These are phyloP conservation scores for Chymomyza fuscimana DNA, from an alignment of 2,888 invertebrate species.

Conservation along the genomic window DNA sequence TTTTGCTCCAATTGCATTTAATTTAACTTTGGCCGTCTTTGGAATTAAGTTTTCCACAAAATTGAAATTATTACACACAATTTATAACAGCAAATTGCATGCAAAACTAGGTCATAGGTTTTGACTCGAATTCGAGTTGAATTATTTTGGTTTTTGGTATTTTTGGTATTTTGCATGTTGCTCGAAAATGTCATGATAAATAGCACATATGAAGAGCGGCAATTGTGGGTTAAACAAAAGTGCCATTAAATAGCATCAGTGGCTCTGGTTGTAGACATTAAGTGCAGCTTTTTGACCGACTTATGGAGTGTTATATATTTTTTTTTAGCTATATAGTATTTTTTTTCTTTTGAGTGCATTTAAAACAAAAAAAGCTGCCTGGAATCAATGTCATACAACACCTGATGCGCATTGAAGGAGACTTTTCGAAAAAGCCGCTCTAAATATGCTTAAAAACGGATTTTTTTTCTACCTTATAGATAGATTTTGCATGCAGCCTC, in stretches of 20 bases:
- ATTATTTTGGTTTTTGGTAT: conserved; percentile 1
- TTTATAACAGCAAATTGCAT: conserved; percentile 60
- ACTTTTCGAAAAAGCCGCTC: conserved; percentile 59
- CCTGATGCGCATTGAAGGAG: conserved; percentile 67
- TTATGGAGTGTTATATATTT: neutral
- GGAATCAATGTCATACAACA: conserved; percentile 66
- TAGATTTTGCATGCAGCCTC: conserved; percentile 65
- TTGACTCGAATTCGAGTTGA: conserved; percentile 1
- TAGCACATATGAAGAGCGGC: conserved; percentile 37
- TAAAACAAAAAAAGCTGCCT: conserved; percentile 45
- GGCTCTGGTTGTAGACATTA: conserved; percentile 75
- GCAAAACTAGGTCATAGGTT: conserved; percentile 42
- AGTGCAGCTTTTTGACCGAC: conserved; percentile 48
- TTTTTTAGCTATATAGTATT: neutral
- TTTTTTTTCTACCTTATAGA: conserved; percentile 5
- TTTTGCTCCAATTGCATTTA: neutral
- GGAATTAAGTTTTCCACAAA: neutral
- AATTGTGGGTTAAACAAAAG: conserved; percentile 54
- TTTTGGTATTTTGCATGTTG: conserved; percentile 5
- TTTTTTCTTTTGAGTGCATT: conserved; percentile 24
- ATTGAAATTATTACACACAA: conserved; percentile 24
- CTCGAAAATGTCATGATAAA: neutral
- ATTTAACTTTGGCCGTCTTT: neutral
- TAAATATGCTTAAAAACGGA: neutral
- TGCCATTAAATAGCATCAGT: conserved; percentile 71